Base-by-base conservation (phyloP, 2,797 vertebrate genomes). In the Betta splendens region DNA sequence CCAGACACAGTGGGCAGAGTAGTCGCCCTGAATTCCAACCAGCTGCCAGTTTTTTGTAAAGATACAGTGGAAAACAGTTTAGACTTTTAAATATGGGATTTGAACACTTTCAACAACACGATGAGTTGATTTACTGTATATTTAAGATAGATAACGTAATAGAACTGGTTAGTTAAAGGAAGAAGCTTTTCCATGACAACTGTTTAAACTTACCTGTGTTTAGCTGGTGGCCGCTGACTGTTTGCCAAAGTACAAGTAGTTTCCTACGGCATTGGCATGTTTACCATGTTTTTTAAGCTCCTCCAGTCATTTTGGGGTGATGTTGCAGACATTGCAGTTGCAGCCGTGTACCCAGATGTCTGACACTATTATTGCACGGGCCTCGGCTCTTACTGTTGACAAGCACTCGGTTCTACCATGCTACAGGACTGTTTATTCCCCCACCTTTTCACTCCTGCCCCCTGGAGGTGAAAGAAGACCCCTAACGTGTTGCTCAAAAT, bases 21-120 rank as follows among this genome's bases (percentile, higher is more conserved):
- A 71, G 64, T 51, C 11, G 39, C 8, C 0, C 65, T 75, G 85
- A 79, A 89, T 89, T 88, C 65, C 64, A 89, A 90, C 73, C 80
- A 86, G 75, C 69, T 69, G 62, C 64, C 33, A 40, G 51, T 64
- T 69, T 73, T 48, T 66, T 45, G 15, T 57, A 63, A 78, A 72
- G 69, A 54, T 71, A 43, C 35, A 33, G 47, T 20, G 32, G 31
- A 79, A 79, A 82, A 83, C 50, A 83, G 23, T 40, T 39, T 64
- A 68, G 8, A 17, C 44, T 13, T 55, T 20, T 28, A 54, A 56
- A 64, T 31, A 26, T 45, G 37, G 7, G 12, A 16, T 47, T 64
- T 59, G 46, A 59, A 59, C 44, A 49, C 11, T 10, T 64, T 48
- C 33, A 33, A 58, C 57, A 37, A 28, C 39, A 17, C 26, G 17